Base-by-base conservation (phyloP, 2,797 vertebrate genomes). In the Threskiornis aethiopicus region DNA sequence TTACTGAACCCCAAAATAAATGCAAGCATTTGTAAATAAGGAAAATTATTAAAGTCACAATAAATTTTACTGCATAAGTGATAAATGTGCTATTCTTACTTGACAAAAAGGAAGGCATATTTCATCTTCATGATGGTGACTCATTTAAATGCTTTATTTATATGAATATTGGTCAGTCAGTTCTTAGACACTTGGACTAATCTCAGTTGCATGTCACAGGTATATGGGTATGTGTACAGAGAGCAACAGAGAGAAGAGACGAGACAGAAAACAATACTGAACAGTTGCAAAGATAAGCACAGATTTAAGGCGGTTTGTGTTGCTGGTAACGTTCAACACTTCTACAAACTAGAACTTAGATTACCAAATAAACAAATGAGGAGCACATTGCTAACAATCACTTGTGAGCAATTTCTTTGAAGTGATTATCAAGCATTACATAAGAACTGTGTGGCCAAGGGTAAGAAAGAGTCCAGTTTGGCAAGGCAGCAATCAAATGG, bases 151-250 rank as follows among this genome's bases (percentile, higher is more conserved):
- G 12, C 39, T 95, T 93, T 52, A 84, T 33, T 88, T 57, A 51
- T 52, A 29, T 42, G 8, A 71, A 28, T 89, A 25, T 52, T 47
- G 6, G 15, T 62, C 55, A 15, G 7, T 58, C 33, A 57, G 7
- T 52, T 82, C 28, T 79, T 84, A 55, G n/a, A 82, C 15, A 66
- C 12, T 70, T 77, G 29, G 37, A 72, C 54, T 69, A 93, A 90
- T 66, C 59, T 39, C 16, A 41, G 0, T 51, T 69, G 10, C 33
- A 16, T 33, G 29, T 52, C n/a, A 20, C 0, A 0, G 4, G 1
- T 47, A 17, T 41, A 16, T 25, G 16, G 3, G 3, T 42, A 16
- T 46, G 33, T 24, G 15, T 41, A 72, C 3, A 66, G 29, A 55
- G 4, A 69, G 8, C 5, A 29, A 69, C 0, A 76, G 8, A 73